Percentiles rank a stretch among this genome's conserved stretches.
phyloP scores from a whole-genome alignment of 2,888 invertebrate species.

The Tholera decimalis region DNA sequence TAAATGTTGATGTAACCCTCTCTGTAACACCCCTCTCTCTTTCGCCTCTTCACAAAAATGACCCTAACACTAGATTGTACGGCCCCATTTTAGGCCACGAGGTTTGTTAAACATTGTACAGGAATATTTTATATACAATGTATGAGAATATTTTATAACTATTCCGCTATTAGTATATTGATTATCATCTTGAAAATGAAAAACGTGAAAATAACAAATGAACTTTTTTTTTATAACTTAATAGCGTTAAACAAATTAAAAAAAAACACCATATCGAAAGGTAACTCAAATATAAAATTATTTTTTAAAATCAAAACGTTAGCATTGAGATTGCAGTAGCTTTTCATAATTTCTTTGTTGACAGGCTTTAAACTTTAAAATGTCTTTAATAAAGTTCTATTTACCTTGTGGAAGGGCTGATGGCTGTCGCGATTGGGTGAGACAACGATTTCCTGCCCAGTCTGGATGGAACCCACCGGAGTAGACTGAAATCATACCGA shows the following conservation, averaged over 20 bases:
- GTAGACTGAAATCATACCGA: slow-evolving; percentile 94
- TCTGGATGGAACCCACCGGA: slow-evolving; percentile 97
- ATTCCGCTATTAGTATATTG: neutral
- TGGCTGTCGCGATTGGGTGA: slow-evolving; percentile 97
- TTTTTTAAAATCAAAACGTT: slow-evolving; percentile 1
- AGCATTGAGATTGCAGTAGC: slow-evolving; percentile 10
- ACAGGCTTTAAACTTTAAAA: neutral
- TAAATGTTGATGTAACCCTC: neutral
- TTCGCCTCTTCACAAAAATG: neutral
- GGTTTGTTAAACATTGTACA: slow-evolving; percentile 10
- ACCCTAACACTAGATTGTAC: slow-evolving; percentile 18
- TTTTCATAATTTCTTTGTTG: neutral
- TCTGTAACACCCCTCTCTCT: neutral
- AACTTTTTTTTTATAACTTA: neutral
- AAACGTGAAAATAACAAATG: too few species aligned
- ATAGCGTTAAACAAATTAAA: neutral
- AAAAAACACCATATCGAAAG: neutral
- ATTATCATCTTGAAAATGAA: neutral
- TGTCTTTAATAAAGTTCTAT: neutral
- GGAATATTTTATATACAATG: slow-evolving; percentile 1
- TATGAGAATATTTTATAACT: neutral
- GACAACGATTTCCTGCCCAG: slow-evolving; percentile 97
- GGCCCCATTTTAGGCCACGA: slow-evolving; percentile 10
- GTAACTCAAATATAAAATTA: slow-evolving; percentile 12
- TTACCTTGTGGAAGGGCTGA: slow-evolving; percentile 95